Evolutionary conservation across 2,888 invertebrate species (phyloP).

Genomic region (Drosophila neotestacea): DNA sequence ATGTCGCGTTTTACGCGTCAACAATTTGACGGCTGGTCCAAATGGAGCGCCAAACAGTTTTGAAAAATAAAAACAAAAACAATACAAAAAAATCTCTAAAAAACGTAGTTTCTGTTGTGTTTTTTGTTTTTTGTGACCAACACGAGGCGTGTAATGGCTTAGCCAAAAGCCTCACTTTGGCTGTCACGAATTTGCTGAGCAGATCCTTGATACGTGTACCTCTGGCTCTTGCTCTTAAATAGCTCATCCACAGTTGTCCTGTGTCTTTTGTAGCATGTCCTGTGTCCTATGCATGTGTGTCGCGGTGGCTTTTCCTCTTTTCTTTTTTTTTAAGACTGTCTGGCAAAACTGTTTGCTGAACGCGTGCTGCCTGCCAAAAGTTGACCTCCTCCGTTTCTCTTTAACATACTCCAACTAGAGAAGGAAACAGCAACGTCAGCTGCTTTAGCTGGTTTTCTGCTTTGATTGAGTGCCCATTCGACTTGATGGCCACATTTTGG

Average conservation of each 20-base stretch:
- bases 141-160: conserved; percentile 62
- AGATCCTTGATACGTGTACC: conserved; percentile 69
- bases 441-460: conserved; percentile 47
- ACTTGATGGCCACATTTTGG: conserved; percentile 72
- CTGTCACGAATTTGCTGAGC: conserved; percentile 67
- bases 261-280: not conserved
- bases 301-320: conserved; percentile 18
- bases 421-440: conserved; percentile 27
- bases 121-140: conserved; percentile 17
- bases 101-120: not conserved
- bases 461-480: conserved; percentile 74
- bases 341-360: conserved; percentile 53
- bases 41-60: conserved; percentile 44
- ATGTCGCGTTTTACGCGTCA: conserved; percentile 63
- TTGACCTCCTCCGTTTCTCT: conserved; percentile 2
- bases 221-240: conserved; percentile 51
- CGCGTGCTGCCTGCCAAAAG: conserved; percentile 60
- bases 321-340: conserved; percentile 19
- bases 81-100: too few species aligned
- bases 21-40: conserved; percentile 56
- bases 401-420: not conserved
- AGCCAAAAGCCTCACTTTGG: conserved; percentile 68
- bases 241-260: conserved; percentile 6
- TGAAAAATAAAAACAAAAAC: conserved; percentile 2
- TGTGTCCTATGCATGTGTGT: conserved; percentile 42